phyloP scores from a whole-genome alignment of 2,113 vertebrate species.

The Brachypodius melanocephalos region DNA sequence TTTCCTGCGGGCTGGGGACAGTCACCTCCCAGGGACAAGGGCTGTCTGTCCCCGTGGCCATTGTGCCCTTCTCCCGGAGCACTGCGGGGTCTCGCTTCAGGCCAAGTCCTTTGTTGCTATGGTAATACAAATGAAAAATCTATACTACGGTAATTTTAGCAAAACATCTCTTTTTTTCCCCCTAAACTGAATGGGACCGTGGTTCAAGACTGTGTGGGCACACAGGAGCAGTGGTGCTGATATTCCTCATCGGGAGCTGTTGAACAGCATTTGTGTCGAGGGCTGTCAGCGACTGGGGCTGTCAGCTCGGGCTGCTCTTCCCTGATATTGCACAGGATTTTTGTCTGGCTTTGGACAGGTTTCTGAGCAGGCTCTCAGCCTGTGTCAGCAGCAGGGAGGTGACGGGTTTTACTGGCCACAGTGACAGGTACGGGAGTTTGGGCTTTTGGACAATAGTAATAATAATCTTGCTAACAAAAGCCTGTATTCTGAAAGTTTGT shows the following conservation, averaged over 20 bases:
- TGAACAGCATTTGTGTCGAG: neutral
- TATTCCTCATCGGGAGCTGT: neutral
- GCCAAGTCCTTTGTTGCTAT: slow-evolving; percentile 18
- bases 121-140: slow-evolving; percentile 21
- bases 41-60: neutral
- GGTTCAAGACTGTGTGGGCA: slow-evolving; percentile 38
- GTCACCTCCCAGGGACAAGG: neutral
- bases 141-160: slow-evolving; percentile 31
- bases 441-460: neutral
- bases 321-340: neutral
- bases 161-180: neutral
- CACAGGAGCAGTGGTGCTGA: neutral
- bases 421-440: neutral
- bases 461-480: neutral
- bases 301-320: neutral
- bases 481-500: neutral
- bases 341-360: neutral
- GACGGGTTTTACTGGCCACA: neutral
- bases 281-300: neutral
- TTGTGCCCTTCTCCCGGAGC: neutral
- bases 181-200: neutral
- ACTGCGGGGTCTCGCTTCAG: neutral
- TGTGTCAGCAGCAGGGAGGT: neutral
- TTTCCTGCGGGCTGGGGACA: neutral
- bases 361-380: neutral